These are phyloP conservation scores for Trinectes maculatus DNA, from an alignment of 2,113 vertebrate genomes.

Conservation along the genomic window DNA sequence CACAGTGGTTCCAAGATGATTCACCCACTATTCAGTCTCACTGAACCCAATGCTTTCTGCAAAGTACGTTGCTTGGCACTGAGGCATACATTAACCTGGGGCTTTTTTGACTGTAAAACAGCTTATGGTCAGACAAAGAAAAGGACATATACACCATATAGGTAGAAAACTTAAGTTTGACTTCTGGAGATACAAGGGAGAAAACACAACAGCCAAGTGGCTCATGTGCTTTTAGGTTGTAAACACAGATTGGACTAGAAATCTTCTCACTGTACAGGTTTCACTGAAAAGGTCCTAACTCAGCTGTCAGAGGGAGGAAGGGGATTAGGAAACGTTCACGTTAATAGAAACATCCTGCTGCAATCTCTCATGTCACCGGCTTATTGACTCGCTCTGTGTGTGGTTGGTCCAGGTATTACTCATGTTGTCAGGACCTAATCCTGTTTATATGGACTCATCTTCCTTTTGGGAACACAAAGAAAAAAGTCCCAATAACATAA, in stretches of 20 bases:
- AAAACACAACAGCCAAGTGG: slow-evolving; percentile 7
- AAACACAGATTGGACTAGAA: slow-evolving; percentile 11
- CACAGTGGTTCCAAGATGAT: slow-evolving; percentile 16
- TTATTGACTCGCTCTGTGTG: slow-evolving; percentile 31
- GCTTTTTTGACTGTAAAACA: slow-evolving; percentile 41
- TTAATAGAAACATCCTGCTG: slow-evolving; percentile 30
- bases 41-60: slow-evolving; percentile 27
- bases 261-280: slow-evolving; percentile 1
- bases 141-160: neutral
- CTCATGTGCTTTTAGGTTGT: slow-evolving; percentile 4
- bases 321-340: slow-evolving; percentile 32
- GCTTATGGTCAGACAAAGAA: slow-evolving; percentile 34
- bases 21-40: slow-evolving; percentile 26
- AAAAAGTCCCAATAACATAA: no score
- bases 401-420: no score
- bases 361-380: slow-evolving; percentile 6
- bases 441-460: no score
- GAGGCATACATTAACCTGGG: slow-evolving; percentile 21
- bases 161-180: neutral
- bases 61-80: slow-evolving; percentile 37
- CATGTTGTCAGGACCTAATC: no score
- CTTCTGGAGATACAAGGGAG: slow-evolving; percentile 4
- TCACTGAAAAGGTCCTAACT: neutral
- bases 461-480: no score
- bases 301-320: neutral